phyloP scores from a whole-genome alignment of 2,888 invertebrate genomes.

The Lasioglossum leucozonium region DNA sequence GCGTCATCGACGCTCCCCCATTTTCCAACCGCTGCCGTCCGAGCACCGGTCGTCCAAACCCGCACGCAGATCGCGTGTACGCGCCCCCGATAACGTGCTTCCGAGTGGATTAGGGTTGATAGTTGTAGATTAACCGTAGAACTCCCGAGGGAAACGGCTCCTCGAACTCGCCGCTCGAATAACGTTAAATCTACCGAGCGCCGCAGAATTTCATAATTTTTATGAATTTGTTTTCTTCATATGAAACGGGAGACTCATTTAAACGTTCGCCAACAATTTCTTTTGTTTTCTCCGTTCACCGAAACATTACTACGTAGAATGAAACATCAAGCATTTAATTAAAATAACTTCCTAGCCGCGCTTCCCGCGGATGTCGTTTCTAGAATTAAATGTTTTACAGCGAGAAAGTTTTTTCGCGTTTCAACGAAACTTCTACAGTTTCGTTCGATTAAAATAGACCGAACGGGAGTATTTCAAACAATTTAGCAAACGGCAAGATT shows the following conservation, averaged over 20 bases:
- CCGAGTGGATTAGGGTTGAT: constrained; percentile 24
- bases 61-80: constrained; percentile 7
- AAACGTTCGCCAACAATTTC: neutral
- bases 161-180: neutral
- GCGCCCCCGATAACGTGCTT: constrained; percentile 12
- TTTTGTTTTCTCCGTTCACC: neutral
- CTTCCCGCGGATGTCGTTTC: neutral
- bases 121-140: constrained; percentile 31
- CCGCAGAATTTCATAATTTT: neutral
- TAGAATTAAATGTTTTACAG: neutral
- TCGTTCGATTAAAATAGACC: neutral
- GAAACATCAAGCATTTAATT: neutral
- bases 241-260: neutral
- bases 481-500: neutral
- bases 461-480: neutral
- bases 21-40: constrained; percentile 30
- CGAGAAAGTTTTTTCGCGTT: neutral
- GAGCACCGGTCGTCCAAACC: neutral
- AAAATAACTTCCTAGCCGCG: neutral
- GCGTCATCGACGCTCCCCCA: constrained; percentile 37
- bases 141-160: constrained; percentile 2
- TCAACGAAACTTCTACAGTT: neutral
- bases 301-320: no score
- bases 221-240: no score
- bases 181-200: neutral